Evolutionary conservation across 2,888 invertebrate genomes (phyloP).

Genomic region (Amorpha juglandis): DNA sequence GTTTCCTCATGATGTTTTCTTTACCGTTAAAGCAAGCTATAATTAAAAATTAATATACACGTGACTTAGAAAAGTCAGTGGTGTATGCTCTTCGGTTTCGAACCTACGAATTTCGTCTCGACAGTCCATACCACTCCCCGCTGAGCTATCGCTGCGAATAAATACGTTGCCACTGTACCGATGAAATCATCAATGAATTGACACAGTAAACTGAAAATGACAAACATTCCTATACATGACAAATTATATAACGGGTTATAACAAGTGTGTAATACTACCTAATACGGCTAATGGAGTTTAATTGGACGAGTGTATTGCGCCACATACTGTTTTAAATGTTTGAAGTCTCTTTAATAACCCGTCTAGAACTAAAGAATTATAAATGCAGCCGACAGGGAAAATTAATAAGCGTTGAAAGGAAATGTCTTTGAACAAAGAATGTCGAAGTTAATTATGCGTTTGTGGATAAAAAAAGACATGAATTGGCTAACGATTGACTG

Average conservation of each 20-base stretch:
- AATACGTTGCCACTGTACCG: too few species aligned
- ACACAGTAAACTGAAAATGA: conserved; percentile 6
- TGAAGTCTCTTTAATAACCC: conserved; percentile 15
- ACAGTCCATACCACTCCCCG: too few species aligned
- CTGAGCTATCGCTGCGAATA: too few species aligned
- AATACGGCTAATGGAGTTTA: conserved; percentile 46
- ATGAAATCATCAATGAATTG: neutral
- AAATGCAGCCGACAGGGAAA: neutral
- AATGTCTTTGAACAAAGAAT: neutral
- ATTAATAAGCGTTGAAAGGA: conserved; percentile 3
- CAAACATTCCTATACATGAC: conserved; percentile 18
- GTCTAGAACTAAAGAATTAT: conserved; percentile 10
- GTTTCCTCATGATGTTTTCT: too few species aligned
- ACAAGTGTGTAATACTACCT: conserved; percentile 36
- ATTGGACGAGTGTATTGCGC: conserved; percentile 45
- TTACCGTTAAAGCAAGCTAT: too few species aligned
- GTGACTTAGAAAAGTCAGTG: too few species aligned
- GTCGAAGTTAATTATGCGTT: neutral
- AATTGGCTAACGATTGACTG: neutral
- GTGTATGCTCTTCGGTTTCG: too few species aligned
- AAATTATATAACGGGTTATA: conserved; percentile 37
- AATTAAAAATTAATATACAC: too few species aligned
- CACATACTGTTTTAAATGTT: conserved; percentile 15
- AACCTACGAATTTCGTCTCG: too few species aligned
- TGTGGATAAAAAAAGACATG: neutral